These are phyloP conservation scores for Lasioglossum pauxillum DNA, from an alignment of 2,888 invertebrate genomes.

Conservation along the genomic window DNA sequence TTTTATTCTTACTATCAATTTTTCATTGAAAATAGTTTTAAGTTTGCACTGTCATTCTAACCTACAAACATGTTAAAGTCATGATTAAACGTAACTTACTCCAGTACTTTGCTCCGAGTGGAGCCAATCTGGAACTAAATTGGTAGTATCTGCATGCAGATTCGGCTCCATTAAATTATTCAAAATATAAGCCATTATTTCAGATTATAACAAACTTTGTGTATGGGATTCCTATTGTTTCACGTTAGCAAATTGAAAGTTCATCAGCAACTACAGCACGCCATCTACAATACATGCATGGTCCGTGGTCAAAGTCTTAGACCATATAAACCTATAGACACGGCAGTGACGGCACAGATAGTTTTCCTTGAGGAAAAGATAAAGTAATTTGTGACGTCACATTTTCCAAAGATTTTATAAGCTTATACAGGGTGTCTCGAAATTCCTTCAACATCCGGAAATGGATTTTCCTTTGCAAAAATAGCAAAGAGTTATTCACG, in stretches of 20 bases:
- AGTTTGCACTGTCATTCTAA: constrained; percentile 83
- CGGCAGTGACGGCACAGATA: too few species aligned
- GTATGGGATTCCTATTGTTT: not conserved
- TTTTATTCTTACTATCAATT: constrained; percentile 19
- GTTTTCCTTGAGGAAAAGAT: too few species aligned
- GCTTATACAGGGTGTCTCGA: too few species aligned
- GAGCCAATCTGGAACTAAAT: constrained; percentile 87
- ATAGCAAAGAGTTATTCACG: too few species aligned
- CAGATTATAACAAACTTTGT: constrained; percentile 13
- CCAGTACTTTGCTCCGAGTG: constrained; percentile 92
- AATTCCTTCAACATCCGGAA: too few species aligned
- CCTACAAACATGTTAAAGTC: constrained; percentile 66
- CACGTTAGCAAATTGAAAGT: constrained; percentile 22
- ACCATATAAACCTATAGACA: too few species aligned
- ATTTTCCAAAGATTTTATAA: too few species aligned
- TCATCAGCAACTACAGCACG: constrained; percentile 30
- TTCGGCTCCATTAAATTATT: constrained; percentile 54
- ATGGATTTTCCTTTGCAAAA: too few species aligned
- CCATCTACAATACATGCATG: constrained; percentile 40
- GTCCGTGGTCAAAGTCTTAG: not conserved
- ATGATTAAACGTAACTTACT: constrained; percentile 85
- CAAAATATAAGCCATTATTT: constrained; percentile 63
- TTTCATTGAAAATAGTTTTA: constrained; percentile 39
- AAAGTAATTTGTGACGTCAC: too few species aligned
- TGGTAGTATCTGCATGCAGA: constrained; percentile 51